Evolutionary conservation across 2,888 invertebrate genomes (phyloP), one percentile per base, ranked within the genome.

Genomic region (Pogonocherus hispidulus): DNA sequence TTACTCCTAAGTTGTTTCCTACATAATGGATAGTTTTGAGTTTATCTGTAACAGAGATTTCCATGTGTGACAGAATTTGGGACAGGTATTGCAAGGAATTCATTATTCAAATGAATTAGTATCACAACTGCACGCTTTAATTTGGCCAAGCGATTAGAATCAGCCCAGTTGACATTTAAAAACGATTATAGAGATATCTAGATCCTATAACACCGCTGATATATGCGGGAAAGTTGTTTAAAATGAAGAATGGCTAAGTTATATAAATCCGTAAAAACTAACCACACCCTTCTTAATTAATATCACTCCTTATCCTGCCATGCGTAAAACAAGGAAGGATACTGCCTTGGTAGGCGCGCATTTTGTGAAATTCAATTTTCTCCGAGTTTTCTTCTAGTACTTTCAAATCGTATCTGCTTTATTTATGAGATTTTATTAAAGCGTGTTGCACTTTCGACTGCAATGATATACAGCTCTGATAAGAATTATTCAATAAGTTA

Each of bases 221-320:
- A 80, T 81, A 83, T 83, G 81, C 81, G 82, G 81, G 83, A 83
- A 84, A 84, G 84, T 82, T 81, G 81, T 78, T 74, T 79, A 80
- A 81, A 78, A 79, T 81, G 81, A 81, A 79, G 79, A 78, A 78
- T 80, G 41, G 41, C 41, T 41, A 41, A 41, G 41, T 41, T 41
- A 41, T 11, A 41, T 41, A 41, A 41, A 41, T 41, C 41, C 41
- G 41, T 41, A 41, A 41, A 41, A 41, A 41, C 41, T 14, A 41
- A 41, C 41, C 41, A 41, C 41, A 41, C 41, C 41, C 41, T 41
- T 41, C 35, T 57, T 27, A 52, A 22, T 22, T 52, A 52, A 67
- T 66, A 71, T 59, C 70, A 63, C 71, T 75, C 73, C 74, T 76
- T 67, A 74, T 75, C 68, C 63, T 66, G 51, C 66, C 16, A 62